These are phyloP conservation scores for Lymantria dispar DNA, from an alignment of 2,888 invertebrate genomes.

Conservation along the genomic window DNA sequence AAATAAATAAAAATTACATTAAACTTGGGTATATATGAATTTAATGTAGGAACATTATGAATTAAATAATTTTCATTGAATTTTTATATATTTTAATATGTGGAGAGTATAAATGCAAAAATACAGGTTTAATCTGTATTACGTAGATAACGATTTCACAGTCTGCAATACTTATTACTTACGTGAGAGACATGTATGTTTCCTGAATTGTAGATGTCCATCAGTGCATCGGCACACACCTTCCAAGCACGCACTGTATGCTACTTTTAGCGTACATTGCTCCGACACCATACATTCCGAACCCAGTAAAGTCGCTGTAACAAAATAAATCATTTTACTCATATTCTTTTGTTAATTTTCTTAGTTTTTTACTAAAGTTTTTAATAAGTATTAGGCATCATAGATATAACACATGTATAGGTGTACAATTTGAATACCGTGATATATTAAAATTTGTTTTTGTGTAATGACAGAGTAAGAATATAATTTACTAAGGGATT, in stretches of 20 bases:
- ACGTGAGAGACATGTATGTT: constrained; percentile 95
- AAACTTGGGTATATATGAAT: too few relatives aligned
- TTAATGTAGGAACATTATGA: too few relatives aligned
- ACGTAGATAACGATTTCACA: neutral
- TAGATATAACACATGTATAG: too few relatives aligned
- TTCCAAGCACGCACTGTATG: constrained; percentile 92
- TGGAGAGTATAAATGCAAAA: too few relatives aligned
- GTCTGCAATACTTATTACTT: constrained; percentile 71
- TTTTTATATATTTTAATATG: too few relatives aligned
- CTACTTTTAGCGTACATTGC: constrained; percentile 94
- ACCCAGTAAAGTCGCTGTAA: constrained; percentile 91
- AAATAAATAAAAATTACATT: too few relatives aligned
- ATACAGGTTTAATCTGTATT: neutral
- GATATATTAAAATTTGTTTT: too few relatives aligned
- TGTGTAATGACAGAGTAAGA: too few relatives aligned
- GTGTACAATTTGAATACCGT: too few relatives aligned
- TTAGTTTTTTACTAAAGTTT: neutral
- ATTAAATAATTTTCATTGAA: too few relatives aligned
- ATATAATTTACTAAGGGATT: too few relatives aligned
- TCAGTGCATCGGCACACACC: constrained; percentile 92
- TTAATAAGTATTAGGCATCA: too few relatives aligned
- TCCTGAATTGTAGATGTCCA: constrained; percentile 92
- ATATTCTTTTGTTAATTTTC: neutral
- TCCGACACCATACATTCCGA: constrained; percentile 91
- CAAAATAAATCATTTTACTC: constrained; percentile 18